Conservation (phyloP, 2,888 invertebrate genomes). For the Nowickia ferox region DNA sequence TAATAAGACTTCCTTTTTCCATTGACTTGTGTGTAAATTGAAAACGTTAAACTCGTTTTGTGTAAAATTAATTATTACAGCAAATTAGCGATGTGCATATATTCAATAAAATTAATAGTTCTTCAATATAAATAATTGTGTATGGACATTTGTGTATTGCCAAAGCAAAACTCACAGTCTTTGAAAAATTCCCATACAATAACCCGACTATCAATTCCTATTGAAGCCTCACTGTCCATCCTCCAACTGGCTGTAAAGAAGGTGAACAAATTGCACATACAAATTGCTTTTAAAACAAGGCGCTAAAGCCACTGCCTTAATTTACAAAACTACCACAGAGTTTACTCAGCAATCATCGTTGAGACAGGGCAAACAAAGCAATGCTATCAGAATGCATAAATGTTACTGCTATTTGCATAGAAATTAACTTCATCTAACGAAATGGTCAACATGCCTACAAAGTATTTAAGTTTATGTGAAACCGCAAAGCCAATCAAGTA, state of each 20-base stretch:
- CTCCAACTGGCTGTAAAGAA: not conserved
- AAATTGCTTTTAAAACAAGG: constrained; percentile 36
- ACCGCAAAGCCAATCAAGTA: constrained; percentile 38
- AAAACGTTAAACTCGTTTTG: no score
- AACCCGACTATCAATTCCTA: no score
- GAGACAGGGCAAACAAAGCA: not conserved
- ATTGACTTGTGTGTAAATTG: no score
- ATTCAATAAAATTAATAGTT: no score
- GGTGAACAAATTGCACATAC: constrained; percentile 11
- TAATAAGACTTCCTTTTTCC: no score
- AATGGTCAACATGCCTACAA: constrained; percentile 9
- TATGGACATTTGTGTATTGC: no score
- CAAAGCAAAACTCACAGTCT: no score
- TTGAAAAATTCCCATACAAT: no score
- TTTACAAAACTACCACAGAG: constrained; percentile 1
- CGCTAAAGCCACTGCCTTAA: constrained; percentile 34
- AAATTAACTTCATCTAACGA: constrained; percentile 34
- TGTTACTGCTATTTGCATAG: constrained; percentile 35
- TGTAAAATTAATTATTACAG: no score
- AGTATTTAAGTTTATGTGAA: constrained; percentile 1
- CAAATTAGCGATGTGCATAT: no score
- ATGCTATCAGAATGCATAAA: constrained; percentile 7
- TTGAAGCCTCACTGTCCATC: not conserved
- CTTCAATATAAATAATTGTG: no score
- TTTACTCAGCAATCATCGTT: not conserved